Base-by-base conservation (phyloP, 2,888 invertebrate species). In the Eupithecia abbreviata region DNA sequence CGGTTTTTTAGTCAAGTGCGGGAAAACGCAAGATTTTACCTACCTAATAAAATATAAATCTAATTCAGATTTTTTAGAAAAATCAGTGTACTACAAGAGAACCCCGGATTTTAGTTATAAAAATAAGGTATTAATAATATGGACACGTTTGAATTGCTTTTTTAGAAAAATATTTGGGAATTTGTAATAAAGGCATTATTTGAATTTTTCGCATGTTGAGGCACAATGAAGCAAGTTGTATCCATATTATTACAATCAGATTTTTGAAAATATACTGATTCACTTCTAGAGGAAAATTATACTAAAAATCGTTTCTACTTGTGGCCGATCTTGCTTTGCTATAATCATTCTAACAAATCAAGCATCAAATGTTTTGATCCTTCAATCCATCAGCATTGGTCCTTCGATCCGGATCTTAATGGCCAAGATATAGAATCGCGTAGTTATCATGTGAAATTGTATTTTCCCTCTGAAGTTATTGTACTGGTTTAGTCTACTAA, bases 401-500 rank as follows among this genome's bases (percentile, higher is more conserved):
- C 58, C 71, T 71, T 58, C 71, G 58, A 71, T 15, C 58, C 71
- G 58, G 71, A 58, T 71, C 55, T 15, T 6, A 66, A 42, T 13
- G 42, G 6, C 7, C n/a, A 42, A 42, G 15, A 7, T 15, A 42
- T 42, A 41, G 3, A 30, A 62, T 13, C 12, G 9, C 10, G 18
- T n/a, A 55, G 55, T 55, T 15, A 55, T 55, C 62, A 10, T 30
- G 41, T 41, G 47, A 47, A 12, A 58, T 68, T 0, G 65, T 69
- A 76, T 0, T 72, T 73, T 73, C 68, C 55, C 74, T 73, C 45
- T 62, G 72, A 72, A 76, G 76, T 72, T 15, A 74, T 43, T 41
- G 49, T 68, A 68, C 30, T 49, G 83, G 12, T 41, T 42, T 30
- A 15, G 15, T 30, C 13, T 41, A 18, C 92, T 96, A 98, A 92